These are phyloP conservation scores for Coccyzus lansbergi DNA, from an alignment of 2,797 vertebrate species.

Conservation along the genomic window DNA sequence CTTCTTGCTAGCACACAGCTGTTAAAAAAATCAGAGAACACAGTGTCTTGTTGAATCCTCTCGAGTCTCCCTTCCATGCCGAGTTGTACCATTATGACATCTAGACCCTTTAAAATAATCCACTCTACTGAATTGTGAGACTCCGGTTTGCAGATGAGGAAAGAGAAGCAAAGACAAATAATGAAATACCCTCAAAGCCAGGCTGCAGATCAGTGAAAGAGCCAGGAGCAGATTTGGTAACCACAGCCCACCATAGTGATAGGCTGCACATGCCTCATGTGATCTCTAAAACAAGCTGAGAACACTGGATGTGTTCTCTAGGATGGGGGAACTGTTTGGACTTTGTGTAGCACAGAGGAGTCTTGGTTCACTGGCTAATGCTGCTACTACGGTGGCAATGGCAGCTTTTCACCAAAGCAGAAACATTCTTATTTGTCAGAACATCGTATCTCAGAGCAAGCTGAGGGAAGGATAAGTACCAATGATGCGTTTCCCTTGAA, in stretches of 20 bases:
- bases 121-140: background rate
- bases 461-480: background rate
- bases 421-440: background rate
- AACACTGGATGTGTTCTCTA: background rate
- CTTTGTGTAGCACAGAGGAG: background rate
- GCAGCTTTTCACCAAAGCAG: background rate
- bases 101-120: background rate
- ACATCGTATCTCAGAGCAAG: background rate
- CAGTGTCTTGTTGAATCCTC: background rate
- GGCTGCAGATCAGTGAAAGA: background rate
- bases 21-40: background rate
- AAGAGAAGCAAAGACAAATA: background rate
- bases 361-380: background rate
- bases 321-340: background rate
- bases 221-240: background rate
- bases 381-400: background rate
- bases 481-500: background rate
- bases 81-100: background rate
- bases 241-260: background rate
- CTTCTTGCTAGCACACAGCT: background rate
- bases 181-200: background rate
- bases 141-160: background rate
- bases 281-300: background rate
- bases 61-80: background rate
- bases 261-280: background rate